Base-by-base conservation (phyloP, 2,113 vertebrate genomes). In the Talpa occidentalis region DNA sequence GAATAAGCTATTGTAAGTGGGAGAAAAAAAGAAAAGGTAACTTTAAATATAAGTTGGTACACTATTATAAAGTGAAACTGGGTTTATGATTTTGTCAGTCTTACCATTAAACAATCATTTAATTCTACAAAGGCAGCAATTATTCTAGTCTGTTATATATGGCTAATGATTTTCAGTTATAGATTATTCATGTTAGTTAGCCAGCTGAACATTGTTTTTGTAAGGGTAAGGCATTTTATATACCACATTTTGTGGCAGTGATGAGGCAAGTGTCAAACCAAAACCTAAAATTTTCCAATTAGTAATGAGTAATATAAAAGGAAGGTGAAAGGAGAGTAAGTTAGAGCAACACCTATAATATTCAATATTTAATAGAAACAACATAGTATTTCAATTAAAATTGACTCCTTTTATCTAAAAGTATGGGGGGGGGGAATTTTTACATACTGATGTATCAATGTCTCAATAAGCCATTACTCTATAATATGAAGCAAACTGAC, bases 91-190 rank as follows among this genome's bases (percentile, higher is more conserved):
- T 78, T 42, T 85, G 84, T 76, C 30, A 96, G 80, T 37, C 88
- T 73, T 88, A 93, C 44, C 96, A 96, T 94, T 56, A 95, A 94
- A 85, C 22, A 3, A 97, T 85, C 97, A 94, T 90, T 87, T 97
- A 94, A 96, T 94, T 96, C 67, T 91, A 97, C 97, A 96, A 98
- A 96, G 88, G 97, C 67, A 97, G 96, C 96, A 97, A 97, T 98
- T 98, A 97, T 96, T 88, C 80, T 81, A 89, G 92, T 97, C 93
- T 96, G 97, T 97, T 91, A 97, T 87, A 86, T 92, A 97, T 32
- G 94, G 90, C 95, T 98, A 97, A 97, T 96, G 92, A 97, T 97
- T 97, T 95, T 91, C 91, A 94, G 93, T 94, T 96, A 98, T 95
- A 94, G 96, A 97, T 98, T 97, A 98, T 97, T 98, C 95, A 97